Evolutionary conservation across 2,888 invertebrate species (phyloP).

Genomic region (Ichneumon xanthorius): DNA sequence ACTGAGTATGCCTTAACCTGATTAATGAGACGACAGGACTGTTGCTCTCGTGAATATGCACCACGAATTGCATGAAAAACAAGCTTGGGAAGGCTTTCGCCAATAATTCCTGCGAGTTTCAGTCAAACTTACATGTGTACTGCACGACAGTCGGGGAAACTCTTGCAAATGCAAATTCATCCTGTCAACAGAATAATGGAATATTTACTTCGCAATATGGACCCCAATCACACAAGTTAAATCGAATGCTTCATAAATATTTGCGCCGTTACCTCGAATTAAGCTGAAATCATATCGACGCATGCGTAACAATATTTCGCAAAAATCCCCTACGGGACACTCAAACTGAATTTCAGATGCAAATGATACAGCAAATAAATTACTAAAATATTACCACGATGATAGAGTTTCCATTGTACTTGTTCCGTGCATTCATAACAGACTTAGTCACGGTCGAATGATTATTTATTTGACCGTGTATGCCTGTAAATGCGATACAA

Average conservation of each 20-base stretch:
- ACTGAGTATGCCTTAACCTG: not conserved
- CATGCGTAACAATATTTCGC: not conserved
- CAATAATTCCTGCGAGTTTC: not conserved
- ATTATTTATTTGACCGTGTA: not conserved
- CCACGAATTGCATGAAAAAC: not conserved
- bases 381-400: not conserved
- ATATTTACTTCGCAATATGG: conserved; percentile 69
- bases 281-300: conserved; percentile 65
- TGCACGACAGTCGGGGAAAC: not conserved
- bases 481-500: not conserved
- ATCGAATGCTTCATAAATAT: conserved; percentile 73
- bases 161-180: not conserved
- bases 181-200: conserved; percentile 55
- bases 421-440: not conserved
- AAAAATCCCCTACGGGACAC: conserved; percentile 10
- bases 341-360: not conserved
- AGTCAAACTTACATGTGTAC: not conserved
- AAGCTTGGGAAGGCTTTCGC: not conserved
- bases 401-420: no score
- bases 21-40: not conserved
- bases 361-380: conserved; percentile 7
- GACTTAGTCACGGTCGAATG: not conserved
- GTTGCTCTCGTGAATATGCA: not conserved
- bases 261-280: conserved; percentile 71
- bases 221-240: conserved; percentile 39